Base-by-base conservation (phyloP, 2,888 invertebrate genomes). In the Sminthurides aquaticus region DNA sequence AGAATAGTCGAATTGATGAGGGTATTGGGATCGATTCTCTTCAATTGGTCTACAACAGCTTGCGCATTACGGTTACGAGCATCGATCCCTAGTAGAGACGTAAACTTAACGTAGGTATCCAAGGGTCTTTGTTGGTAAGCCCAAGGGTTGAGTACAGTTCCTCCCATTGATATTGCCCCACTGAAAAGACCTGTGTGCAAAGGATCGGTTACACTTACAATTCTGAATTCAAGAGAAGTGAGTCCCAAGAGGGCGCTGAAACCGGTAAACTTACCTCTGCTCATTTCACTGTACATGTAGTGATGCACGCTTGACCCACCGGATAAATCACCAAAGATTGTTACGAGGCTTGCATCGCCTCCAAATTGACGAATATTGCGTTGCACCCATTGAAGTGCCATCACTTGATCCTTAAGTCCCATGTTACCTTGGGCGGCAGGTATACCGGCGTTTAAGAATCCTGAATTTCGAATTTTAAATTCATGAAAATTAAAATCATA, bases 381-480 rank as follows among this genome's bases (percentile, higher is more conserved):
- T 73, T 89, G 83, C 0, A 94, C 84, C 93, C 94, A 95, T 72
- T 87, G 84, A 18, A 95, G 80, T 0, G 94, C 94, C 87, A 91
- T 86, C 0, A 87, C 86, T 79, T 93, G 92, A 81, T 95, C 95
- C 57, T 93, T 81, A 70, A 94, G 85, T 20, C 94, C 94, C 79
- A 93, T 94, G 80, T 95, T 95, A 2, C 94, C 94, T 0, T 93
- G 91, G 0, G 91, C 91, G 78, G 92, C 90, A 75, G 90, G 87
- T 78, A 94, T 93, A 0, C 85, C 91, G 0, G 93, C 93, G 57
- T 91, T 91, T 1, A 94, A 81, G 78, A 93, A 94, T 54, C 92
- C 63, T 63, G 25, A n/a, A 60, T 20, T n/a, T n/a, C n/a, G n/a
- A n/a, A n/a, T n/a, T n/a, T n/a, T n/a, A n/a, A n/a, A 34, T 34